Percentiles rank a stretch among this genome's conserved stretches.
phyloP scores from a whole-genome alignment of 2,888 invertebrate species.

The Standfussiana lucernea region DNA sequence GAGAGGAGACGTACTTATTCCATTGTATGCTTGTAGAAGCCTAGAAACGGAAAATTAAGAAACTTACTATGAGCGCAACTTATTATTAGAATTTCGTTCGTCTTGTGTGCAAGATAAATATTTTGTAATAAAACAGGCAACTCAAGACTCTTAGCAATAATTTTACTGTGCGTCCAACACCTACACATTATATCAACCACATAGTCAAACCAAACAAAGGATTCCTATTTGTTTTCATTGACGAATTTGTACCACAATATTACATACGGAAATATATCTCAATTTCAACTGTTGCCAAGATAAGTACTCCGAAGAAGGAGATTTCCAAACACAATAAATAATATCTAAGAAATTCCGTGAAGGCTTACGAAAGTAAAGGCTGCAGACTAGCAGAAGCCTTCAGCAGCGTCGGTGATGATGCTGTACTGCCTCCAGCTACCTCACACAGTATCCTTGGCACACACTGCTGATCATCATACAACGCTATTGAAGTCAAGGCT shows the following conservation, averaged over 20 bases:
- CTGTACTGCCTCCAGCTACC: constrained; percentile 90
- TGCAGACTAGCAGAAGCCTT: constrained; percentile 87
- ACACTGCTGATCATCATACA: constrained; percentile 95
- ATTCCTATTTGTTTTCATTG: background rate
- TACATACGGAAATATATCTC: background rate
- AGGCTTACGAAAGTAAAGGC: constrained; percentile 91
- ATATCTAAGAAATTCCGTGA: background rate
- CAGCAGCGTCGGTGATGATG: constrained; percentile 73
- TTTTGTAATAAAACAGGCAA: background rate
- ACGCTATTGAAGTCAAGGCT: constrained; percentile 86
- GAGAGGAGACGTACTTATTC: constrained; percentile 91
- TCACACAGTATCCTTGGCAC: constrained; percentile 95
- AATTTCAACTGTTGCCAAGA: background rate
- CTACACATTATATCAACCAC: background rate
- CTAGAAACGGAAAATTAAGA: constrained; percentile 79
- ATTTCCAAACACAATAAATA: background rate
- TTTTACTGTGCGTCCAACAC: background rate
- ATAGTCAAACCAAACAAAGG: background rate
- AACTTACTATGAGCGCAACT: background rate
- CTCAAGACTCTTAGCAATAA: background rate
- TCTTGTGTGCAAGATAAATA: too few relatives aligned
- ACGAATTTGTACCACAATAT: constrained; percentile 1
- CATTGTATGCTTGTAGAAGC: constrained; percentile 90
- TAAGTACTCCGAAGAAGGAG: background rate
- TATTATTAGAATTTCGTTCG: background rate